These are phyloP conservation scores for Mus spicilegus DNA, from an alignment of 2,113 vertebrate genomes.

Conservation along the genomic window DNA sequence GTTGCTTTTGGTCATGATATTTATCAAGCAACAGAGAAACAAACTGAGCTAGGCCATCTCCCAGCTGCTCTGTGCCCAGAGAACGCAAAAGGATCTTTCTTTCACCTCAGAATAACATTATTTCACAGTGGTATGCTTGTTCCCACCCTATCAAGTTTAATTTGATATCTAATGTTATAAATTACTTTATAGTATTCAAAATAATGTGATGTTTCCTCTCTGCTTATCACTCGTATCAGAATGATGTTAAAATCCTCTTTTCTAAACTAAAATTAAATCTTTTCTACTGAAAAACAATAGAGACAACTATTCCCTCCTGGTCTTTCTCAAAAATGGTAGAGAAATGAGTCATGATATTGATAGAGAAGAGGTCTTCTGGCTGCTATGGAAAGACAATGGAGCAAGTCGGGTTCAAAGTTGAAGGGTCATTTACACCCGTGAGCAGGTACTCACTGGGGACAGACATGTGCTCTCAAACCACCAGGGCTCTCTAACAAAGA, in stretches of 20 bases:
- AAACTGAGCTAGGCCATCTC: not conserved
- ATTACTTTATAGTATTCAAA: constrained; percentile 64
- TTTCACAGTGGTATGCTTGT: constrained; percentile 73
- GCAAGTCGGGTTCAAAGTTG: not conserved
- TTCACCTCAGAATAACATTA: constrained; percentile 69
- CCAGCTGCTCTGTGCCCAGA: constrained; percentile 67
- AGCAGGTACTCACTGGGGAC: not conserved
- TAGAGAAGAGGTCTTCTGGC: not conserved
- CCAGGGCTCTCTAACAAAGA: constrained; percentile 38
- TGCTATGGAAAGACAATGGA: not conserved
- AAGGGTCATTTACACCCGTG: not conserved
- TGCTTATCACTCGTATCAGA: constrained; percentile 6
- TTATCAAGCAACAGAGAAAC: not conserved
- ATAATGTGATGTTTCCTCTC: constrained; percentile 21
- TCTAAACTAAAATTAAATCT: constrained; percentile 9
- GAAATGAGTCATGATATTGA: not conserved
- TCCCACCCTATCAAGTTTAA: constrained; percentile 65
- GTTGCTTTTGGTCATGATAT: not conserved
- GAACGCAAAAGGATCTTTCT: constrained; percentile 74
- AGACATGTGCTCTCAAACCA: constrained; percentile 15
- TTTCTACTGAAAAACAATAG: not conserved
- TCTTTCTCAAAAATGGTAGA: not conserved
- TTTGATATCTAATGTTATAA: constrained; percentile 70
- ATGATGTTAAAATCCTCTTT: constrained; percentile 34
- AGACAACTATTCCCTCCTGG: not conserved